A percentile compares a stretch with the other conserved stretches of the same genome.
These are phyloP conservation scores for Psittacula derbiana DNA, from an alignment of 2,797 vertebrate species.

Conservation along the genomic window DNA sequence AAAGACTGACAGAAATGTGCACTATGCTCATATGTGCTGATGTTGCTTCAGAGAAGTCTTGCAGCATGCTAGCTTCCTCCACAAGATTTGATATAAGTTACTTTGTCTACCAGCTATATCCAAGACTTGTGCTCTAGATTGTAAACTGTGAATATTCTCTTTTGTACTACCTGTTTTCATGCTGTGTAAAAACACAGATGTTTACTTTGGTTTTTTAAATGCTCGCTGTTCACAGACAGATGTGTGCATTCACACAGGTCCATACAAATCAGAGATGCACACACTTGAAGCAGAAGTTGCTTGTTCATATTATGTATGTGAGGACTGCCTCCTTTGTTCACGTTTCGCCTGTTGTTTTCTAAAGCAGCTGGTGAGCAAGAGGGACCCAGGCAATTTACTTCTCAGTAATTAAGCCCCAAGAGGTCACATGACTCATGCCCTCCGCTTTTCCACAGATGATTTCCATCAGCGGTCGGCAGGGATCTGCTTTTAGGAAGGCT, in stretches of 20 bases:
- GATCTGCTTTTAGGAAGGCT: constrained; percentile 21
- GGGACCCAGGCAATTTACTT: not conserved
- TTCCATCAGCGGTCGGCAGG: constrained; percentile 10
- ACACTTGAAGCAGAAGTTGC: not conserved
- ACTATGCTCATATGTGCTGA: not conserved
- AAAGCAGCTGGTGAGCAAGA: not conserved
- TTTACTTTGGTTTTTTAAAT: not conserved
- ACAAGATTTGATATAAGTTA: not conserved
- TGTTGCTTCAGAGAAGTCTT: not conserved
- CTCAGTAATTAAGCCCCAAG: not conserved
- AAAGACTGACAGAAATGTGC: not conserved
- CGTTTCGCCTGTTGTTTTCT: not conserved
- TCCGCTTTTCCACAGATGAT: not conserved
- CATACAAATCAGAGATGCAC: accelerated
- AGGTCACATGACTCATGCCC: not conserved
- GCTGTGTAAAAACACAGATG: not conserved
- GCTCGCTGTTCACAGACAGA: not conserved
- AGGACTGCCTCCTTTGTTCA: not conserved
- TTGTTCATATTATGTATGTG: accelerated
- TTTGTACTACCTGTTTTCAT: not conserved
- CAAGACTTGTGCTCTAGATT: not conserved
- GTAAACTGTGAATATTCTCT: not conserved
- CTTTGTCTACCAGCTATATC: not conserved
- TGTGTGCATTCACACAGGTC: accelerated
- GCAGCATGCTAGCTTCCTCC: not conserved